Evolutionary conservation across 1,140 invertebrate genomes (phyloP), one percentile per base, ranked within the genome.

Genomic region (Anoplolepis gracilipes): DNA sequence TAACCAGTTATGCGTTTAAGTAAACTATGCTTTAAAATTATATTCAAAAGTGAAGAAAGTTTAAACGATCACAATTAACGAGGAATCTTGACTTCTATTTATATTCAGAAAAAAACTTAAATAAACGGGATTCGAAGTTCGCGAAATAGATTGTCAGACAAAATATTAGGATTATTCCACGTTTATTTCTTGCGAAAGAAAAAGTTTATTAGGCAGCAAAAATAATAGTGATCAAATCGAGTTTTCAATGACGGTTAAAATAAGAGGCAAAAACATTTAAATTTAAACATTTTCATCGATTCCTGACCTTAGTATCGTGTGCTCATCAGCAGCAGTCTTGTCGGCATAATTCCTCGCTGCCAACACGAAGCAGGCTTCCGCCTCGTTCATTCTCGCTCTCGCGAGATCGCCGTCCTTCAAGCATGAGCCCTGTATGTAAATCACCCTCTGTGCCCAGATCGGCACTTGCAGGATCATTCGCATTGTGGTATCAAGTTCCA

Each of bases 401-500:
- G 98, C 98, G 53, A 99, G 95, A 95, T 99, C 99, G 3, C 97
- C 97, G 93, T 99, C 99, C 94, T 99, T 99, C 36, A 99, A 94
- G 90, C 98, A 99, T 11, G 98, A 99, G 33, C 98, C 98, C 94
- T 99, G 98, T 92, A 99, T 99, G 95, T 99, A 99, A 92, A 99
- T 99, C 49, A 99, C 99, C 36, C 99, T 95, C 93, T 99, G 98
- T 10, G 98, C 98, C 99, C 99, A 99, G 91, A 99, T 98, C 0
- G 99, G 99, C 70, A 99, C 98, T 96, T 99, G 98, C 19, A 99
- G 96, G 87, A 99, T 98, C 98, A 99, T 98, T 91, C 98, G 96
- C 98, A 99, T 99, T 2, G 98, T 99, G 0, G 98, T 98, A 92
- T 99, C 99, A 85, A 99, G 95, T 95, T 99, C 99, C 97, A 99